A percentile compares a stretch with the other conserved stretches of the same genome.
phyloP scores from a whole-genome alignment of 2,888 invertebrate genomes.

The Coleophora deauratella region DNA sequence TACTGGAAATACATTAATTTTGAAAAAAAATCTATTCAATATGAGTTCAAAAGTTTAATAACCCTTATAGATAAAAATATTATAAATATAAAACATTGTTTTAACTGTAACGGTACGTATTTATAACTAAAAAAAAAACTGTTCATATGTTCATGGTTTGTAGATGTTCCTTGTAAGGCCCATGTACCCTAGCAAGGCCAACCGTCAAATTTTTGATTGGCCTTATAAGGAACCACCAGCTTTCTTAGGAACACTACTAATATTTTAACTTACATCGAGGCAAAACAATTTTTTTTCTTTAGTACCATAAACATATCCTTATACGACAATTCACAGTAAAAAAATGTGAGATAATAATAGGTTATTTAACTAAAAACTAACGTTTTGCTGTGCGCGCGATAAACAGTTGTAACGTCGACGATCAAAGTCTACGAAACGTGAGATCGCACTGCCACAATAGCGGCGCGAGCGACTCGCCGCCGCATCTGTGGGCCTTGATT shows the following conservation, averaged over 20 bases:
- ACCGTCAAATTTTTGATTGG: conserved; percentile 18
- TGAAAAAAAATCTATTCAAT: too few relatives aligned
- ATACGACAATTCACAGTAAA: conserved; percentile 17
- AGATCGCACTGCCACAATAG: conserved; percentile 10
- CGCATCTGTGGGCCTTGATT: conserved; percentile 11
- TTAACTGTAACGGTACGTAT: conserved; percentile 4
- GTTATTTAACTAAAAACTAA: conserved; percentile 9
- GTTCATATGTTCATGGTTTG: conserved; percentile 6
- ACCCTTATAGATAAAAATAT: background rate
- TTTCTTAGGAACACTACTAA: conserved; percentile 18
- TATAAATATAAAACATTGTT: conserved; percentile 1
- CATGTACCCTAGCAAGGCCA: conserved; percentile 16
- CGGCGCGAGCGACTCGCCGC: conserved; percentile 11
- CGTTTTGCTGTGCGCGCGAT: conserved; percentile 9
- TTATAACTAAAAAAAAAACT: conserved; percentile 3
- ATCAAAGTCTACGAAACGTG: conserved; percentile 12
- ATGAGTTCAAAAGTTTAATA: background rate
- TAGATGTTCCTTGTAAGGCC: conserved; percentile 11
- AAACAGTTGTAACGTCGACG: conserved; percentile 8
- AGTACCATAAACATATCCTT: conserved; percentile 13
- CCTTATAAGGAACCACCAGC: conserved; percentile 21
- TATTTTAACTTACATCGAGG: conserved; percentile 15
- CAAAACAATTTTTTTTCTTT: conserved; percentile 15
- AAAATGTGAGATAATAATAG: conserved; percentile 13
- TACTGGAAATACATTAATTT: too few relatives aligned